Evolutionary conservation across 2,888 invertebrate species (phyloP).

Genomic region (Plusia festucae): DNA sequence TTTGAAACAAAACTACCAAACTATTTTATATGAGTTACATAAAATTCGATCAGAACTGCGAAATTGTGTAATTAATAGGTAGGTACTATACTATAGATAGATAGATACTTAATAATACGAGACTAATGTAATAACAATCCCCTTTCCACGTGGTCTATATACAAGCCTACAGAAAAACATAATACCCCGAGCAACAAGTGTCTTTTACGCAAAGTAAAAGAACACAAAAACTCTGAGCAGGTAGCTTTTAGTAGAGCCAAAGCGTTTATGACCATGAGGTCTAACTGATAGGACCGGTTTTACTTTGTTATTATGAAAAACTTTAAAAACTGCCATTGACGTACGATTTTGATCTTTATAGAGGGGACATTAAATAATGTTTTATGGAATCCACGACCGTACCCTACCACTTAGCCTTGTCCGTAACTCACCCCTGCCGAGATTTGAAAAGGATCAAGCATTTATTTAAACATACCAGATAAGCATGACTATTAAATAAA

Average conservation of each 20-base stretch:
- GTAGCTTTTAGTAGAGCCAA: conserved; percentile 74
- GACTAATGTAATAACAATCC: conserved; percentile 21
- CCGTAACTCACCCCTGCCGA: conserved; percentile 80
- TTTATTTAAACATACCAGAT: conserved; percentile 56
- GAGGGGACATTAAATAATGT: conserved; percentile 50
- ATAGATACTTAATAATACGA: too few relatives aligned
- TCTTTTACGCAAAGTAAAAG: conserved; percentile 83
- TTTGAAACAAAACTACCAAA: not conserved
- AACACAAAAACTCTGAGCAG: conserved; percentile 84
- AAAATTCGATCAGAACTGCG: not conserved
- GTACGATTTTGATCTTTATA: conserved; percentile 75
- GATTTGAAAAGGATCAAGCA: conserved; percentile 79
- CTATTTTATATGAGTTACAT: not conserved
- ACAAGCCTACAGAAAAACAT: conserved; percentile 71
- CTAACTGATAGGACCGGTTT: conserved; percentile 80
- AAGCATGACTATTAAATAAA: conserved; percentile 42
- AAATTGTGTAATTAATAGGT: not conserved
- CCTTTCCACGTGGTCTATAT: conserved; percentile 54
- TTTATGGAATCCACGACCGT: conserved; percentile 50
- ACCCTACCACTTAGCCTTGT: conserved; percentile 68
- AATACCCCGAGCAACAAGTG: conserved; percentile 86
- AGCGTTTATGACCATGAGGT: conserved; percentile 79
- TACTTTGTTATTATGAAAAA: conserved; percentile 67
- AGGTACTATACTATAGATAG: too few relatives aligned
- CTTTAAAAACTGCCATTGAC: conserved; percentile 63